Base-by-base conservation (phyloP, 2,113 vertebrate genomes). In the Danionella cerebrum region DNA sequence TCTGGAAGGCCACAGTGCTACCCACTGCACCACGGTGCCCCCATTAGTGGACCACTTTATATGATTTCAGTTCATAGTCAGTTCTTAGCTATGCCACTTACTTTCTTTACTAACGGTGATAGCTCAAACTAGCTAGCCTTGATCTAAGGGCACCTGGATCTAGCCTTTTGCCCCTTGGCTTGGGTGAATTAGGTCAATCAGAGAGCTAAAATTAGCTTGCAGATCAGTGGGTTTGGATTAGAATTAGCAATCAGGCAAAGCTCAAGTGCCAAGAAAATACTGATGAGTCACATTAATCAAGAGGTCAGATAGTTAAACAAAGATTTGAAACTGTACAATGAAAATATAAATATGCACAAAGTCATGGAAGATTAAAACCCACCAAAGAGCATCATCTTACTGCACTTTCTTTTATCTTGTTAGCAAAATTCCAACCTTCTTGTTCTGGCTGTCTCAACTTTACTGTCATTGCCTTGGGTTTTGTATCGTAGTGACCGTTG, bases 131-230 rank as follows among this genome's bases (percentile, higher is more conserved):
- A 64, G 18, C 72, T 65, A 31, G 73, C 33, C 27, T 13, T 18
- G 63, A 70, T 68, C 69, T 57, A 50, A 55, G 27, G 70, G 48
- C 66, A 47, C 48, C 22, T 51, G 2, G 36, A 63, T 76, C 79
- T 78, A 73, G 62, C 76, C 64, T 74, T 63, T 80, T 52, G 71
- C 71, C 80, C 25, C 44, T 57, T 51, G 35, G 73, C 51, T 25
- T 62, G 25, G 76, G 60, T 82, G 80, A 87, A 85, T 74, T 85
- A 76, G 70, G 79, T 64, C 77, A 78, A 79, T 72, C 65, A 72
- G 55, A 71, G 47, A 58, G 65, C 74, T 84, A 81, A 79, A 78
- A 80, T 83, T 78, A 83, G 78, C 64, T 69, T 25, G 51, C 68
- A 69, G 74, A 67, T 62, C 63, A 67, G 53, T 45, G 70, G 69